Conservation (phyloP, 1,140 invertebrate genomes). For the Ephestia elutella region DNA sequence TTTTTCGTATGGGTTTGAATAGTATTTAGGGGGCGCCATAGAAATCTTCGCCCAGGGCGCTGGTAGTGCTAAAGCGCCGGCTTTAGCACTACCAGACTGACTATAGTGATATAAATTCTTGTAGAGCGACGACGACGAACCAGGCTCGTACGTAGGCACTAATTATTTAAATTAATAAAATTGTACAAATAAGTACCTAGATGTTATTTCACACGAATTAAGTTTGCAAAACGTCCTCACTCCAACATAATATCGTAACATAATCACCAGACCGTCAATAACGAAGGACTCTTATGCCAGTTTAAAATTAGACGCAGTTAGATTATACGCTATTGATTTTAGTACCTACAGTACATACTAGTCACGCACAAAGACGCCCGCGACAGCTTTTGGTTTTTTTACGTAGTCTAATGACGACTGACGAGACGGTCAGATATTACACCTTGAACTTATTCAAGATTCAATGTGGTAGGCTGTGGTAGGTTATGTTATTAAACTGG, state of each 20-base stretch:
- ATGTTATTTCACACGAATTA: neutral
- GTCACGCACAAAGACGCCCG: slow-evolving; percentile 25
- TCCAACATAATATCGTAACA: neutral
- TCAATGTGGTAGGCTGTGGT: too few species aligned
- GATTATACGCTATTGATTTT: slow-evolving; percentile 35
- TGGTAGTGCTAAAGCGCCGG: too few species aligned
- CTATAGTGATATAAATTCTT: too few species aligned
- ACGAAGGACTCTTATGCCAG: slow-evolving; percentile 11
- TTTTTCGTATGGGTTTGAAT: too few species aligned
- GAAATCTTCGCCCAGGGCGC: too few species aligned
- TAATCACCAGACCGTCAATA: neutral
- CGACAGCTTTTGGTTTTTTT: neutral
- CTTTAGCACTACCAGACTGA: too few species aligned
- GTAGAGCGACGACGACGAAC: too few species aligned
- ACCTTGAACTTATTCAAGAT: neutral
- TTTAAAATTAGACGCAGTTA: slow-evolving; percentile 27
- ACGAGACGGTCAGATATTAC: neutral
- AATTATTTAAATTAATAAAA: too few species aligned
- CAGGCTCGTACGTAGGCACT: too few species aligned
- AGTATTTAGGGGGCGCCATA: too few species aligned
- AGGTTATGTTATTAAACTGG: too few species aligned
- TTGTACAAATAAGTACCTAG: too few species aligned
- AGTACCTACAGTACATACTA: slow-evolving; percentile 23
- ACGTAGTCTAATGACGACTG: neutral
- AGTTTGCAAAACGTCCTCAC: neutral